Evolutionary conservation across 2,888 invertebrate species (phyloP), one percentile per base, ranked within the genome.

Genomic region (Rhamnusium bicolor): DNA sequence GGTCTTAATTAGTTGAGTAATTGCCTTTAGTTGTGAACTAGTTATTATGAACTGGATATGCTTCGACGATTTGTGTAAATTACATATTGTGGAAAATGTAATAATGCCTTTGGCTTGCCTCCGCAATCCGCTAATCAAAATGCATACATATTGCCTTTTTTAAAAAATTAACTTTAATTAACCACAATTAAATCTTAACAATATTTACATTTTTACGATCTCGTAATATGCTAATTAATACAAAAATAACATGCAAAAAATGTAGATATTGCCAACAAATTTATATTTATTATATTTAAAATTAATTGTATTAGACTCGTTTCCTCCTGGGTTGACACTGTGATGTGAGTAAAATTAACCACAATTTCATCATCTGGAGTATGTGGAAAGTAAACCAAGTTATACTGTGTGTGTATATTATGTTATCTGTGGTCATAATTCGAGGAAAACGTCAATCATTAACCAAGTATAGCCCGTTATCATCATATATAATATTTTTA

Each of bases 1-100:
- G 60, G 74, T 80, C 76, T 80, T 82, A 82, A 82, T 82, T 82
- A 82, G 80, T 82, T 81, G 80, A 82, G 79, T 81, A 80, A 82
- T 81, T 81, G 80, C 81, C 74, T 76, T 76, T 74, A 81, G 80
- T 82, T 81, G 78, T 74, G 75, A 80, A 80, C 79, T 81, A 79
- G 74, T 80, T 77, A 79, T 81, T 80, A 79, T 79, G 75, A 76
- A 71, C 73, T 77, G 77, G 61, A 69, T 73, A 72, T 77, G 75
- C 69, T 65, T 51, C 75, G 61, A 70, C 72, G 72, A 76, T 76
- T 78, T 78, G 76, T 78, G 74, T 67, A 76, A 65, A 78, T 74
- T 61, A 27, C 6, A 56, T 24, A 40, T 67, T 60, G 63, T 71
- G 53, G 54, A 68, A 54, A 73, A 66, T 29, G 51, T 69, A 72